Evolutionary conservation across 2,888 invertebrate species (phyloP).

Genomic region (Spisula solida): DNA sequence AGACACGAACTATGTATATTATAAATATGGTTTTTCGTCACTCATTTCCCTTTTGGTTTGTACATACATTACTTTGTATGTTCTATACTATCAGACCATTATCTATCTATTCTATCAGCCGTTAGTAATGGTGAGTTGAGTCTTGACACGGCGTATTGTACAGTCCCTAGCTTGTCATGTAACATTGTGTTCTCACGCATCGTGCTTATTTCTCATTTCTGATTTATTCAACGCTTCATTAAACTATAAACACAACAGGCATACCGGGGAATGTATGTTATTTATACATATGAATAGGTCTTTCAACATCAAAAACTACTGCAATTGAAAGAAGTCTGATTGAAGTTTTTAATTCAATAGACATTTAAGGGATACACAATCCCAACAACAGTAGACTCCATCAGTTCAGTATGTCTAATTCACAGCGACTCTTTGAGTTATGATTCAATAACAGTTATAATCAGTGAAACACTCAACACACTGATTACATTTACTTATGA

Average conservation of each 20-base stretch:
- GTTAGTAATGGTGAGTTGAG: background rate
- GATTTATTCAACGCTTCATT: too few species aligned
- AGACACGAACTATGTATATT: too few species aligned
- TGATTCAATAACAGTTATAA: background rate
- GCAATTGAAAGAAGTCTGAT: background rate
- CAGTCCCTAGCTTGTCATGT: background rate
- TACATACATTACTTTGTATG: background rate
- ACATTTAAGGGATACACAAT: background rate
- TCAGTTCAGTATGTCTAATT: background rate
- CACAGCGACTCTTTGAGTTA: background rate
- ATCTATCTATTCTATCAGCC: background rate
- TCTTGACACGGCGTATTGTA: background rate
- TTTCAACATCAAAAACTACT: constrained; percentile 2
- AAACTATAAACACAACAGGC: constrained; percentile 5
- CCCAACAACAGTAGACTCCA: background rate
- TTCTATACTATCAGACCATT: too few species aligned
- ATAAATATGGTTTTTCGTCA: too few species aligned
- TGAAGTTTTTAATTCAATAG: background rate
- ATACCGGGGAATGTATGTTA: background rate
- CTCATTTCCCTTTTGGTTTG: too few species aligned
- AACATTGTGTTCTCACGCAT: background rate
- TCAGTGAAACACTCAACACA: background rate
- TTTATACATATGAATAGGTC: background rate
- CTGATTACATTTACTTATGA: constrained; percentile 9
- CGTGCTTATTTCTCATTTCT: constrained; percentile 5